Base-by-base conservation (phyloP, 2,888 invertebrate genomes). In the Mythimna impura region DNA sequence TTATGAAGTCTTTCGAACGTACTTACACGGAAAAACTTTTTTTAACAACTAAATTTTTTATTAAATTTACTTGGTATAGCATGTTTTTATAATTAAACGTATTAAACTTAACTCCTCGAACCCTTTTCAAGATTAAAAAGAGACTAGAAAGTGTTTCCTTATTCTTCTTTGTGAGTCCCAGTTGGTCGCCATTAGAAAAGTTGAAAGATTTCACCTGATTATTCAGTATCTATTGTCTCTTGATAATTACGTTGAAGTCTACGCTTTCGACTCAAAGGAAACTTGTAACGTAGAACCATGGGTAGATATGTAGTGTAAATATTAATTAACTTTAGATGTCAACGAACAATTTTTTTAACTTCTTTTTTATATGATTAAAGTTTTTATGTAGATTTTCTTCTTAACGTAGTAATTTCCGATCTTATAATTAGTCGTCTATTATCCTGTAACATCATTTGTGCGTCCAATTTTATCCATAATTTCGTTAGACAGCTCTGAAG, bases 161-260 rank as follows among this genome's bases (percentile, higher is more conserved):
- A 71, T 84, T 85, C 84, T 82, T 84, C 73, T 82, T 77, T 2
- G 63, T 73, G 36, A 77, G 81, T 82, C 82, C 80, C 82, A 85
- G 73, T 75, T 82, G 76, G 83, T 69, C 78, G 83, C 81, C 80
- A 84, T 82, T 84, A 81, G n/a, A 43, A 65, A 84, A 85, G 78
- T 82, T 83, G 52, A 83, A 77, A 76, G 82, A 83, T 85, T 86
- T 80, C 73, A 82, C 77, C 69, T 80, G 81, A 82, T 89, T 88
- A 85, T 81, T 65, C 73, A 76, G 82, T 80, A 80, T 80, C 69
- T 83, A 78, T 77, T 82, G 76, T 75, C 77, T 69, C 74, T 74
- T 85, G 80, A 81, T 86, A 84, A 79, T 74, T 74, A 74, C 78
- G 74, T 77, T 82, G 20, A 22, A 71, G 52, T 54, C 9, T 55